Evolutionary conservation across 2,888 invertebrate species (phyloP).

Genomic region (Eupelmus urozonus): DNA sequence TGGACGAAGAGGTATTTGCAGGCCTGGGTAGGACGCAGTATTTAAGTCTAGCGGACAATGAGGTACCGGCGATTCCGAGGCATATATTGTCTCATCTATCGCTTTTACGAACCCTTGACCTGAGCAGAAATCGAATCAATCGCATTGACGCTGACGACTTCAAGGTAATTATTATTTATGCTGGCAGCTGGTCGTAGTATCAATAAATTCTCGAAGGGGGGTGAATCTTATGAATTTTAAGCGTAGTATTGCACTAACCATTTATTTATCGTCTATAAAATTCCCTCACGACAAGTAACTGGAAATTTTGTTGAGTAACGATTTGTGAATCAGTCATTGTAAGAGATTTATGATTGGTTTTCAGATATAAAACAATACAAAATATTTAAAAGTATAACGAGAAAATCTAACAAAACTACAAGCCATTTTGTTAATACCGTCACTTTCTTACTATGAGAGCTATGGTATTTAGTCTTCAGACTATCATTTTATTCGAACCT

Average conservation of each 20-base stretch:
- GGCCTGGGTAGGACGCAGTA: slow-evolving; percentile 86
- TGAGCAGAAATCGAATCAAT: slow-evolving; percentile 88
- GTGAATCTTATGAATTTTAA: neutral
- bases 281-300: neutral
- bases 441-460: too few species aligned
- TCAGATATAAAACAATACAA: too few species aligned
- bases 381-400: too few species aligned
- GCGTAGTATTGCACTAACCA: slow-evolving; percentile 3
- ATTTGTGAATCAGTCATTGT: too few species aligned
- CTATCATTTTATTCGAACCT: too few species aligned
- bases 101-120: slow-evolving; percentile 87
- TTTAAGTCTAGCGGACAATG: slow-evolving; percentile 90
- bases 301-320: too few species aligned
- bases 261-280: neutral
- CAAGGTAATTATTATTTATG: slow-evolving; percentile 80
- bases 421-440: too few species aligned
- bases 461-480: too few species aligned
- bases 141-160: slow-evolving; percentile 87
- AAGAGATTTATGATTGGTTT: too few species aligned
- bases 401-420: too few species aligned
- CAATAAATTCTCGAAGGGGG: too few species aligned
- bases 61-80: slow-evolving; percentile 86
- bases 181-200: too few species aligned
- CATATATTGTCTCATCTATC: slow-evolving; percentile 87
- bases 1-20: slow-evolving; percentile 86